These are phyloP conservation scores for Tethea ocularis DNA, from an alignment of 2,888 invertebrate genomes.

Conservation along the genomic window DNA sequence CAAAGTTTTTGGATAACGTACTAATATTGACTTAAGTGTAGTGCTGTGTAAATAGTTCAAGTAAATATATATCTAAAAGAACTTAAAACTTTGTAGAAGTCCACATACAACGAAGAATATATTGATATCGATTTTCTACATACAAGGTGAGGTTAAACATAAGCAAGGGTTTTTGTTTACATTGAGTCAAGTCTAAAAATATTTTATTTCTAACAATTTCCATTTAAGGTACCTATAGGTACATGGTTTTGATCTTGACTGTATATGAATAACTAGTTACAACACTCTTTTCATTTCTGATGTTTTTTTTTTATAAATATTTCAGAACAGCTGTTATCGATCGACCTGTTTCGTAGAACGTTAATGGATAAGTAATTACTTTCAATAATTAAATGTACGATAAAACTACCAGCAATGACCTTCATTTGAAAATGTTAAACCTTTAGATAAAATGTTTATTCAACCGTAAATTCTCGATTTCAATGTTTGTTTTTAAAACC, in stretches of 20 bases:
- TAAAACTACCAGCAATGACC: not conserved
- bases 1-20: slow-evolving; percentile 49
- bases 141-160: slow-evolving; percentile 50
- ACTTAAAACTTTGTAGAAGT: slow-evolving; percentile 30
- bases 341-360: not conserved
- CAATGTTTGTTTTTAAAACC: not conserved
- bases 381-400: not conserved
- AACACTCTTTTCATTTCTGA: not conserved
- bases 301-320: not conserved
- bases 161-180: not conserved
- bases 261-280: not conserved
- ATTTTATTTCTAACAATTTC: not conserved
- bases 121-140: slow-evolving; percentile 56
- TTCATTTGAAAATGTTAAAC: not conserved
- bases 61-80: slow-evolving; percentile 38
- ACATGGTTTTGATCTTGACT: not conserved
- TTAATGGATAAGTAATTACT: not conserved
- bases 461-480: not conserved
- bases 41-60: slow-evolving; percentile 58
- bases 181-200: not conserved
- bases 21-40: slow-evolving; percentile 37
- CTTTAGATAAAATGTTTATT: not conserved
- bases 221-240: not conserved
- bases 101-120: slow-evolving; percentile 48
- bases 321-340: not conserved